Base-by-base conservation (phyloP, 2,888 invertebrate genomes). In the Eupithecia vulgata region DNA sequence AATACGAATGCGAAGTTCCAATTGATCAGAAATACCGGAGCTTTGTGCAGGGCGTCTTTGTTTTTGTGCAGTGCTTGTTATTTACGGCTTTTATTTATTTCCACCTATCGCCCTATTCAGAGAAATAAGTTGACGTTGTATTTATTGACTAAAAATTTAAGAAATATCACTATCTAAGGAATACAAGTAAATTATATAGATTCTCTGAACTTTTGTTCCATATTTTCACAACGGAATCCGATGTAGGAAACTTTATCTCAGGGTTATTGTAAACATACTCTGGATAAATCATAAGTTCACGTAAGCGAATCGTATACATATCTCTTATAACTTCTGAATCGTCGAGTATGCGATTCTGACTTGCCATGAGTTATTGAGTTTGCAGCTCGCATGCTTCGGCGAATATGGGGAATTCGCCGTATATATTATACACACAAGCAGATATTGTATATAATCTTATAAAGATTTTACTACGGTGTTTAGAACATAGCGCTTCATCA, bases 301-400 rank as follows among this genome's bases (percentile, higher is more conserved):
- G 75, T 70, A 70, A 78, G 71, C 75, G 73, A 77, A 79, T 83
- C 78, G 80, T 78, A 80, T 80, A 81, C 77, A 76, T 79, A 81
- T 82, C 80, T 82, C 83, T 57, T 25, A 81, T 81, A 83, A 83
- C 80, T 84, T 84, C 72, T 71, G 78, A 81, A 83, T 83, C 76
- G 80, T 76, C 70, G 79, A 79, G 79, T 79, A 78, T 79, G 79
- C 83, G 76, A 83, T 83, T 81, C 82, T 81, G 80, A 79, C 79
- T 80, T 78, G 76, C 76, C 72, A 79, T 82, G 81, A 82, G 79
- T 82, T 85, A 84, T 84, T 79, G 84, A 81, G 72, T 77, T 83
- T 79, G 76, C 75, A 74, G 78, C 78, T 76, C 72, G 77, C 76
- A 78, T 78, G 77, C 74, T 80, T 76, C 77, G 78, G 78, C 73